Evolutionary conservation across 2,888 invertebrate species (phyloP).

Genomic region (Diarsia dahlii): DNA sequence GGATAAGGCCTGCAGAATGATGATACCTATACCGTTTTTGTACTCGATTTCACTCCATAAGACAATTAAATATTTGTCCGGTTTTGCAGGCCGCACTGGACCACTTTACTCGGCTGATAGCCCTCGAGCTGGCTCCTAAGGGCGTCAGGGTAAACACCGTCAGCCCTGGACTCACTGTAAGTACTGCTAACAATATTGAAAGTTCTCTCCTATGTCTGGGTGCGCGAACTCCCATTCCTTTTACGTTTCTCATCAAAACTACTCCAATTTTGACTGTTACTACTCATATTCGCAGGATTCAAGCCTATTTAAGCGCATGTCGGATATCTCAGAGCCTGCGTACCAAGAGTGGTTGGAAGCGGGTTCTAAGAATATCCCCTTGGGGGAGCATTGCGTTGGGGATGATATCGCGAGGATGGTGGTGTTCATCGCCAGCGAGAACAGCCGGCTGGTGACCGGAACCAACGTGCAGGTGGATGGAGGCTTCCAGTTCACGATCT

Average conservation of each 20-base stretch:
- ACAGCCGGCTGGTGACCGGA: constrained; percentile 96
- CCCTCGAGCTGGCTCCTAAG: constrained; percentile 92
- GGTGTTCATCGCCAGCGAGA: constrained; percentile 95
- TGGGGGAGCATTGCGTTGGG: constrained; percentile 62
- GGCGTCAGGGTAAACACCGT: constrained; percentile 83
- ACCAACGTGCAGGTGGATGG: constrained; percentile 75
- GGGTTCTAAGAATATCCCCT: constrained; percentile 53
- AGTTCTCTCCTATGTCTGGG: too few species aligned
- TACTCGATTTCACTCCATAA: neutral
- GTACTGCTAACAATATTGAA: neutral
- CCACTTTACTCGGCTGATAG: constrained; percentile 89
- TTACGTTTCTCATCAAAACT: too few species aligned
- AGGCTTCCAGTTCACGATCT: constrained; percentile 49
- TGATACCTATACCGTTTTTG: neutral
- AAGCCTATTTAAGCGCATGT: constrained; percentile 59
- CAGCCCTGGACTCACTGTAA: constrained; percentile 91
- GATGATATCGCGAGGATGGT: constrained; percentile 95
- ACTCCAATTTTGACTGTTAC: neutral
- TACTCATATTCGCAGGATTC: constrained; percentile 36
- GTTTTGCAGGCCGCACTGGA: constrained; percentile 48
- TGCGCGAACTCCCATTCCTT: too few species aligned
- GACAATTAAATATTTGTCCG: neutral
- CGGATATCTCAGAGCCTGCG: constrained; percentile 58
- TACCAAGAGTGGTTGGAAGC: constrained; percentile 62
- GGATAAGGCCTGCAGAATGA: too few species aligned